Conservation (phyloP, 2,888 invertebrate genomes). For the Phengaris alcon region DNA sequence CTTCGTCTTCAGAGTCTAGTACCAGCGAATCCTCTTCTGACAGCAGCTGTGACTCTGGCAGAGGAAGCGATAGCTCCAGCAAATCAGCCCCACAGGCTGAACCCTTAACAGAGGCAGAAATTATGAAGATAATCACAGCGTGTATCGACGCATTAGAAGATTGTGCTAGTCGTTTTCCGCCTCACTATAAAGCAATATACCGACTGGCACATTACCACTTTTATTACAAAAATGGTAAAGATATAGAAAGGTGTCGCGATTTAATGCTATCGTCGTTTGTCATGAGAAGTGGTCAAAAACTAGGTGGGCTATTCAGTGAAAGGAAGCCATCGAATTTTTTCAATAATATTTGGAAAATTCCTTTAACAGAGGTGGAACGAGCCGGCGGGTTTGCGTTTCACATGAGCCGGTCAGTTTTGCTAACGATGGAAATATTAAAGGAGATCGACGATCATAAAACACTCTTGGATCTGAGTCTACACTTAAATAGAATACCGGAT, state of each 20-base stretch:
- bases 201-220: conserved; percentile 91
- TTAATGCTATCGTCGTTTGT: conserved; percentile 84
- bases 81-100: conserved; percentile 61
- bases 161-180: conserved; percentile 90
- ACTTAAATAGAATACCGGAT: conserved; percentile 89
- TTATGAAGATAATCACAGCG: conserved; percentile 80
- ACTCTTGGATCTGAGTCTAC: conserved; percentile 87
- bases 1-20: conserved; percentile 75
- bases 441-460: conserved; percentile 89
- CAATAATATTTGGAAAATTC: conserved; percentile 96
- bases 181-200: conserved; percentile 96
- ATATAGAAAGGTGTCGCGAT: conserved; percentile 84
- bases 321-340: conserved; percentile 92
- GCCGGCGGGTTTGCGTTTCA: conserved; percentile 95
- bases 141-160: conserved; percentile 90
- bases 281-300: conserved; percentile 82
- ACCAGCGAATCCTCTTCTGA: conserved; percentile 78
- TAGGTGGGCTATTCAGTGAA: conserved; percentile 91
- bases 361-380: conserved; percentile 92
- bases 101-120: conserved; percentile 73
- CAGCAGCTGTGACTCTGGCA: conserved; percentile 73
- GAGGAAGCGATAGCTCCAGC: conserved; percentile 74
- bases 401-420: conserved; percentile 90
- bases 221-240: conserved; percentile 83
- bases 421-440: conserved; percentile 89